These are phyloP conservation scores for Galerucella calmariensis DNA, from an alignment of 2,888 invertebrate genomes.

Conservation along the genomic window DNA sequence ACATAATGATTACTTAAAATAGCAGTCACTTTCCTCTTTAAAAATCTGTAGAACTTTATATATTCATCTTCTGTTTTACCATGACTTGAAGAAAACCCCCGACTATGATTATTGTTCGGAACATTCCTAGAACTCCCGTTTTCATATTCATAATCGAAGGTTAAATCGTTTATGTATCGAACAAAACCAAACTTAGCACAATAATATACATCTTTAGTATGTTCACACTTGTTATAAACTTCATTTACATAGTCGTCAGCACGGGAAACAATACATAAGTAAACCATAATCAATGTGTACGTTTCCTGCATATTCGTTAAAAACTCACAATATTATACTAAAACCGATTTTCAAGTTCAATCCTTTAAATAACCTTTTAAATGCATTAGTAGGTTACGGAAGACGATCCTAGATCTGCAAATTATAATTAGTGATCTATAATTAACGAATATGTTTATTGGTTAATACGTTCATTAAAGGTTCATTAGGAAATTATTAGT, in stretches of 20 bases:
- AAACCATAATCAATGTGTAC: neutral
- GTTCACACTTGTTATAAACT: conserved; percentile 50
- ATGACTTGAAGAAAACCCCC: neutral
- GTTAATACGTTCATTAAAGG: too few relatives aligned
- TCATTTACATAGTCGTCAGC: conserved; percentile 55
- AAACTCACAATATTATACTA: neutral
- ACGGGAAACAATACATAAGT: neutral
- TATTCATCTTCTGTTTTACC: conserved; percentile 30
- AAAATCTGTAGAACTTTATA: conserved; percentile 56
- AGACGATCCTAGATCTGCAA: neutral
- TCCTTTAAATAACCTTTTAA: neutral
- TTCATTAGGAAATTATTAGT: too few relatives aligned
- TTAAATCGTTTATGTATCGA: conserved; percentile 52
- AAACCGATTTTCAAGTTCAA: neutral
- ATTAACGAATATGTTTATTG: neutral
- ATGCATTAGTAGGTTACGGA: neutral
- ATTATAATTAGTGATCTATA: neutral
- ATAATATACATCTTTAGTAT: conserved; percentile 49
- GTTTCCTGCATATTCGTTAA: neutral
- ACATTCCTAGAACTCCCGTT: neutral
- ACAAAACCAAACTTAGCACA: conserved; percentile 57
- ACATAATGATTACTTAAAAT: conserved; percentile 56
- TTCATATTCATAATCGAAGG: conserved; percentile 42
- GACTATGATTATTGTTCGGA: neutral
- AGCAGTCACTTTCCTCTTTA: conserved; percentile 52